Evolutionary conservation across 2,797 vertebrate genomes (phyloP).

Genomic region (Heliangelus exortis): DNA sequence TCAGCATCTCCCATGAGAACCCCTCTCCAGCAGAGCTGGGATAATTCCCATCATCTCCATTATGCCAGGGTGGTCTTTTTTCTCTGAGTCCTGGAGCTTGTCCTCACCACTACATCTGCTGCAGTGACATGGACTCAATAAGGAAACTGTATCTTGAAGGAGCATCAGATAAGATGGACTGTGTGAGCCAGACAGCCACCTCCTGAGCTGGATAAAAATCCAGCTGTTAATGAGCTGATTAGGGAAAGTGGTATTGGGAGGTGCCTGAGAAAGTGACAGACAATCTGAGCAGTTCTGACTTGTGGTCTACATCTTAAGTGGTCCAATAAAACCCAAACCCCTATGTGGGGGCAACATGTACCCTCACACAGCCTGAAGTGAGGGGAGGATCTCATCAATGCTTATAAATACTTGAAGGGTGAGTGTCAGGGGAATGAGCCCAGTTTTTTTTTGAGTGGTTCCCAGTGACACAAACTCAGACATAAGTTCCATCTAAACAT

Average conservation of each 20-base stretch:
- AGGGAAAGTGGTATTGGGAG: neutral
- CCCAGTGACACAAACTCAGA: too few relatives aligned
- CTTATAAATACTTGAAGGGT: too few relatives aligned
- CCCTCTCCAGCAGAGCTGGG: neutral
- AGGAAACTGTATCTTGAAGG: neutral
- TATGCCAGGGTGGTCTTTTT: constrained; percentile 35
- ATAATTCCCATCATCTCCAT: neutral
- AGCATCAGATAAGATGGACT: constrained; percentile 33
- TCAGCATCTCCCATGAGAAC: neutral
- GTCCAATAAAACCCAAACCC: neutral
- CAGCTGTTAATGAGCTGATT: neutral
- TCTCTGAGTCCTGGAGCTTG: neutral
- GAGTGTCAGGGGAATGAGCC: too few relatives aligned
- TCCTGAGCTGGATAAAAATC: neutral
- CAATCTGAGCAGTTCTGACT: neutral
- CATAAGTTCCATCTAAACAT: too few relatives aligned
- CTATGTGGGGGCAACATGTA: fast-evolving
- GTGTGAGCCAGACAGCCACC: neutral
- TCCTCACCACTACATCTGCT: neutral
- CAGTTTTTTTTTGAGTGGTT: too few relatives aligned
- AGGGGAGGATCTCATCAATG: too few relatives aligned
- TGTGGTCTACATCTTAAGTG: neutral
- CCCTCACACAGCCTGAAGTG: neutral
- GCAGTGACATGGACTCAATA: neutral
- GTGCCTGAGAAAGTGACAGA: neutral